These are phyloP conservation scores for Oscheius sp. DNA, from an alignment of 2,888 invertebrate species.

Conservation along the genomic window DNA sequence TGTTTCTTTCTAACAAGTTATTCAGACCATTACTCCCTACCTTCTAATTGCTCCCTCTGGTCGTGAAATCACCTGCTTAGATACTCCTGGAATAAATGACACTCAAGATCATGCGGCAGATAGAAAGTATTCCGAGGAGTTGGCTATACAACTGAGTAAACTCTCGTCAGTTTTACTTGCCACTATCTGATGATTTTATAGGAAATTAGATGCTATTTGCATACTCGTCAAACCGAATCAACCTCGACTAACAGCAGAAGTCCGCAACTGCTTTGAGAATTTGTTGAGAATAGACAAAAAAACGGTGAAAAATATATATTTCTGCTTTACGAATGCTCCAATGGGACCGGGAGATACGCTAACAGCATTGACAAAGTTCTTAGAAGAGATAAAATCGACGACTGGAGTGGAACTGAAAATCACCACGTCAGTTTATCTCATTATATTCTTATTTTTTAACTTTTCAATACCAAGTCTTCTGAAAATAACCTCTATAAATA, in stretches of 20 bases:
- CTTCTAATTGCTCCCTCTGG: too few relatives aligned
- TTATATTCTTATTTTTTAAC: not conserved
- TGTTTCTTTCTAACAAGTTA: too few relatives aligned
- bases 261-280: not conserved
- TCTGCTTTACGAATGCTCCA: not conserved
- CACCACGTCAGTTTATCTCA: not conserved
- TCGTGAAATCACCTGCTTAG: too few relatives aligned
- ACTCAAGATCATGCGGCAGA: too few relatives aligned
- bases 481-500: too few relatives aligned
- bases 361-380: not conserved
- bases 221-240: not conserved
- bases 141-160: too few relatives aligned
- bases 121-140: too few relatives aligned
- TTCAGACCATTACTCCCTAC: too few relatives aligned
- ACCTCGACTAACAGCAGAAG: not conserved
- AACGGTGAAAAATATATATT: not conserved
- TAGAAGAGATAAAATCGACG: not conserved
- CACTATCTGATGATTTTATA: too few relatives aligned
- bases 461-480: too few relatives aligned
- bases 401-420: not conserved
- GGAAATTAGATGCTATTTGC: not conserved
- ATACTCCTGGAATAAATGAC: slow-evolving; percentile 14
- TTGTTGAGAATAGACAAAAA: not conserved
- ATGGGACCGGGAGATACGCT: not conserved
- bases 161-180: too few relatives aligned